Percentiles rank a stretch among this genome's conserved stretches.
Evolutionary conservation across 2,113 vertebrate species (phyloP).

Genomic region (Elephas maximus): DNA sequence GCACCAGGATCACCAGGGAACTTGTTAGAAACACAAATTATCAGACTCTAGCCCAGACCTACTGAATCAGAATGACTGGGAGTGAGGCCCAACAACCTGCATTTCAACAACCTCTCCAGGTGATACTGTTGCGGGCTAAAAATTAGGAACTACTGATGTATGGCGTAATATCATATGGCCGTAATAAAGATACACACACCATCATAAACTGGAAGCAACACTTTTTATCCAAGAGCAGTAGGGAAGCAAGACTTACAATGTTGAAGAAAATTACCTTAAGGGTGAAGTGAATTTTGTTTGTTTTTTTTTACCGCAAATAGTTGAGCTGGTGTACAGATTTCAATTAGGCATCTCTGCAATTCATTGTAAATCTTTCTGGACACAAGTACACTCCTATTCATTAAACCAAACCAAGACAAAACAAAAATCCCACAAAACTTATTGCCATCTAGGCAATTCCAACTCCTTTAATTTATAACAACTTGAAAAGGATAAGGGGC

Average conservation of each 20-base stretch:
- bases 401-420: not conserved
- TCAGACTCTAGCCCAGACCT: not conserved
- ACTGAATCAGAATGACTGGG: not conserved
- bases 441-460: no score
- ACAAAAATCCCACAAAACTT: no score
- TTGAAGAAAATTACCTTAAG: not conserved
- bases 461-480: not conserved
- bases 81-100: not conserved
- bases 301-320: not conserved
- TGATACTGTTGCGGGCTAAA: not conserved
- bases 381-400: not conserved
- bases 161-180: not conserved
- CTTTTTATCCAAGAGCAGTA: not conserved
- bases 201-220: not conserved
- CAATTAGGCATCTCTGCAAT: not conserved
- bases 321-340: not conserved
- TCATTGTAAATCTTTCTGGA: not conserved
- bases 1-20: not conserved
- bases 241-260: not conserved
- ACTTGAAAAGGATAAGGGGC: not conserved
- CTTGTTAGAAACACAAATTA: not conserved
- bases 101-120: not conserved
- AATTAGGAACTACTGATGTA: not conserved
- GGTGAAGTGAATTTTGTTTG: not conserved
- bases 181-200: not conserved